Evolutionary conservation across 2,113 vertebrate species (phyloP).

Genomic region (Carollia perspicillata): DNA sequence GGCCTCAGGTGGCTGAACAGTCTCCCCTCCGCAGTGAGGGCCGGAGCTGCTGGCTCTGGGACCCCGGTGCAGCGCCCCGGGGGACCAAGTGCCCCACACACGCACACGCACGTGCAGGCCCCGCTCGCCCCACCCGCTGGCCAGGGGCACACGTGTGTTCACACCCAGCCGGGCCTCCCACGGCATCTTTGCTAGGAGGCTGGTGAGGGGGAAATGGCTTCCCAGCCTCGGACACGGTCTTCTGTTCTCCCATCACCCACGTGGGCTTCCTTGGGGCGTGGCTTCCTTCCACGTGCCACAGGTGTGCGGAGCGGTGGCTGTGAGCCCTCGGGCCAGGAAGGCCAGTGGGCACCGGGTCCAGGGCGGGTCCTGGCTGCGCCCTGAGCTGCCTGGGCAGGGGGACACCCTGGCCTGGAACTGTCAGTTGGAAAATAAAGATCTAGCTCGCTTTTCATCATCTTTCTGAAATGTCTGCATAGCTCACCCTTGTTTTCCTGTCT

Average conservation of each 20-base stretch:
- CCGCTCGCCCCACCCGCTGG: too few species aligned
- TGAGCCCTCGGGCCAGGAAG: too few species aligned
- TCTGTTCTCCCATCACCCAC: not conserved
- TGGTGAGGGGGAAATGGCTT: not conserved
- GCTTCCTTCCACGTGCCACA: not conserved
- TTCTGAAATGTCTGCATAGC: not conserved
- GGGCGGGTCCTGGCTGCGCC: not conserved
- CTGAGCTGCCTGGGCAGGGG: not conserved
- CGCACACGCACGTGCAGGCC: too few species aligned
- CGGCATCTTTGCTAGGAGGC: not conserved
- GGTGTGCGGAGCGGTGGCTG: not conserved
- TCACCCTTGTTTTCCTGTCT: not conserved
- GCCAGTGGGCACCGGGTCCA: not conserved
- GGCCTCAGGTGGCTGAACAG: too few species aligned
- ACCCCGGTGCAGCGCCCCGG: too few species aligned
- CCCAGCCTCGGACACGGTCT: not conserved
- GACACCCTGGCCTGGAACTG: not conserved
- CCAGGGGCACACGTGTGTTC: not conserved
- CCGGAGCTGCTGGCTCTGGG: too few species aligned
- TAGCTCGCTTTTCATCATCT: not conserved
- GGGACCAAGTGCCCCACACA: too few species aligned
- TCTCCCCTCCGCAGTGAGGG: too few species aligned
- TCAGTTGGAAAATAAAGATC: not conserved
- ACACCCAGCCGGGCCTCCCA: not conserved
- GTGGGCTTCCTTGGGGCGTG: not conserved